These are phyloP conservation scores for Astreopora myriophthalma DNA, from an alignment of 64 coral and sea anemone genomes.

Conservation along the genomic window DNA sequence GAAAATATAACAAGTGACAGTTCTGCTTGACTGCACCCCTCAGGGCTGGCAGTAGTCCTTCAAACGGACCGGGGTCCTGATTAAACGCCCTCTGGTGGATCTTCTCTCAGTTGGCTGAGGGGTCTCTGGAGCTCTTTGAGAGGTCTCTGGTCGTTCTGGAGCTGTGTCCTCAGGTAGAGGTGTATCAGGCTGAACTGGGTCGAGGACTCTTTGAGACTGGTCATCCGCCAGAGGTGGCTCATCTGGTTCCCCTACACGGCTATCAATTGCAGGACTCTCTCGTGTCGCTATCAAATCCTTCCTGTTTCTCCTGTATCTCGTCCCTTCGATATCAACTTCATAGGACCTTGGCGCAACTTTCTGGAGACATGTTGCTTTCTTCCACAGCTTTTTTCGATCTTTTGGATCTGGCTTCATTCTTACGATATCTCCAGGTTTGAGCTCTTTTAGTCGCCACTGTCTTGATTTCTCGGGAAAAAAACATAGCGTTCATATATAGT, in stretches of 20 bases:
- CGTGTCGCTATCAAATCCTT: conserved; percentile 57
- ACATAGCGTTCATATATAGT: too few relatives aligned
- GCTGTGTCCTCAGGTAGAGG: conserved; percentile 43
- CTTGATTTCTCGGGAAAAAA: too few relatives aligned
- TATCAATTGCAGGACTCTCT: conserved; percentile 60
- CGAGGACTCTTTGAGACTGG: conserved; percentile 39
- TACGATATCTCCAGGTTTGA: conserved; percentile 65
- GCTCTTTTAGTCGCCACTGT: conserved; percentile 59
- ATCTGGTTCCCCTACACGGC: conserved; percentile 41
- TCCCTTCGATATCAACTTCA: conserved; percentile 59
- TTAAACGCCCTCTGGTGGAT: conserved; percentile 61
- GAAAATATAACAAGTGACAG: conserved; percentile 62
- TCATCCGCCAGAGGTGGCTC: conserved; percentile 44
- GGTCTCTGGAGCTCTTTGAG: conserved; percentile 49
- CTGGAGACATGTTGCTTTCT: conserved; percentile 62
- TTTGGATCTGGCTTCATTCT: conserved; percentile 69
- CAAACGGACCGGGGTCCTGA: conserved; percentile 53
- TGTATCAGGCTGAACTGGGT: conserved; percentile 30
- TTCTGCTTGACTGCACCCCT: conserved; percentile 69
- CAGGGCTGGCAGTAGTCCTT: conserved; percentile 66
- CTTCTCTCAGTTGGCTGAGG: conserved; percentile 61
- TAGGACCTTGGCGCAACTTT: conserved; percentile 47
- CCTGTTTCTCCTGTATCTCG: conserved; percentile 57
- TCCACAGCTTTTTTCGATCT: conserved; percentile 62
- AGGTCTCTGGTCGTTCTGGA: conserved; percentile 57